Evolutionary conservation across 2,888 invertebrate species (phyloP), one percentile per base, ranked within the genome.

Genomic region (Drosophila eohydei): DNA sequence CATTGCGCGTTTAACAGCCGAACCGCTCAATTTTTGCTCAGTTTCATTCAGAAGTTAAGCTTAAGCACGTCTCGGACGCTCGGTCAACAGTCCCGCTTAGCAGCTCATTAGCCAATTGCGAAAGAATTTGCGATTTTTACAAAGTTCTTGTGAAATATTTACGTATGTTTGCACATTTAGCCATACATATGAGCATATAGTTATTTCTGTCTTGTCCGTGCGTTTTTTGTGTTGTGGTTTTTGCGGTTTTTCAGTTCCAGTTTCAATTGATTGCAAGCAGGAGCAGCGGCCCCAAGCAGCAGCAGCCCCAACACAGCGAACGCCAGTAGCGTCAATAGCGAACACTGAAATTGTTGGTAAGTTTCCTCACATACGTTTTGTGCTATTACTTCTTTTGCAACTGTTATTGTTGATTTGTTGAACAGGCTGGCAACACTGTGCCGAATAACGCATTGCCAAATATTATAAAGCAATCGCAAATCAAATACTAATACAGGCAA

Each of bases 31-130:
- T 67, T 68, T 74, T 36, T 57, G 78, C 89, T 89, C 89, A 89
- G 89, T 89, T 86, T 85, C 86, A 88, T 85, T 90, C 86, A 85
- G 88, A 89, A 90, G 89, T 90, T 86, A 71, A 83, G 75, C 75
- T 59, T 59, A 64, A 64, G 66, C 80, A 71, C 62, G 75, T 74
- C 63, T 79, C 14, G 50, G 58, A 69, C 73, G 71, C 70, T 69
- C 66, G 70, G 59, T 51, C 16, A 77, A 41, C 40, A 61, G 44
- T 38, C 46, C 38, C 60, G 63, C 46, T 74, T 41, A 67, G 63
- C 70, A 67, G 63, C 70, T 77, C 70, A 75, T 80, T 78, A 75
- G 64, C 62, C 74, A 58, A 81, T 84, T 84, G 88, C 89, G 79
- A 75, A 87, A 89, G 61, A 41, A 57, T 61, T 78, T 62, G 54